Conservation (phyloP, 2,113 vertebrate genomes). For the Caloenas nicobarica region DNA sequence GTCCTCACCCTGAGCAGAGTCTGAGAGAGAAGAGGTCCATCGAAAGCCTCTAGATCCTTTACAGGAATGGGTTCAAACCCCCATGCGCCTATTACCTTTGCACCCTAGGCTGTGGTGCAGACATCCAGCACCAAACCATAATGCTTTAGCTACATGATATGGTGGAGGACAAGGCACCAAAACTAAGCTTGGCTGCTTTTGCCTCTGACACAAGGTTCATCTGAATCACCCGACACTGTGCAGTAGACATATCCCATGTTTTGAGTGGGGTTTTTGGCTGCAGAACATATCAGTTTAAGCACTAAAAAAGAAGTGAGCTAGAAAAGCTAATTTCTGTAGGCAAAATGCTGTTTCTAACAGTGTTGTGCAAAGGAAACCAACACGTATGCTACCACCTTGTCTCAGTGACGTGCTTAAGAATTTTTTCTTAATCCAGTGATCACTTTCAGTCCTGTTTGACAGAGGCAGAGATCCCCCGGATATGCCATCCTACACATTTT, state of each 20-base stretch:
- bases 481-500: background rate
- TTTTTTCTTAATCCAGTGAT: background rate
- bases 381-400: background rate
- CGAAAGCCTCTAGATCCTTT: background rate
- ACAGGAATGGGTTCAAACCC: background rate
- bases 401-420: background rate
- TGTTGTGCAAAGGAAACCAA: background rate
- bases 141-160: background rate
- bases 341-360: background rate
- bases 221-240: rapidly evolving
- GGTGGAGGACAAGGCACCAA: background rate
- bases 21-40: background rate
- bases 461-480: background rate
- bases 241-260: background rate
- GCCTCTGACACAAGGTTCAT: background rate
- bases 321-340: background rate
- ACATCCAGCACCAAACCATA: background rate
- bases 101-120: background rate
- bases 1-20: background rate
- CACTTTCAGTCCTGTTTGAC: background rate
- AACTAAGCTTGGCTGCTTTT: background rate
- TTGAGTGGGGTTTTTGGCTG: background rate
- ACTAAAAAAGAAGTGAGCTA: background rate
- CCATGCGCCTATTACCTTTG: background rate
- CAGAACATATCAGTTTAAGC: background rate